Evolutionary conservation across 2,797 vertebrate species (phyloP).

Genomic region (Phalanger gymnotis): DNA sequence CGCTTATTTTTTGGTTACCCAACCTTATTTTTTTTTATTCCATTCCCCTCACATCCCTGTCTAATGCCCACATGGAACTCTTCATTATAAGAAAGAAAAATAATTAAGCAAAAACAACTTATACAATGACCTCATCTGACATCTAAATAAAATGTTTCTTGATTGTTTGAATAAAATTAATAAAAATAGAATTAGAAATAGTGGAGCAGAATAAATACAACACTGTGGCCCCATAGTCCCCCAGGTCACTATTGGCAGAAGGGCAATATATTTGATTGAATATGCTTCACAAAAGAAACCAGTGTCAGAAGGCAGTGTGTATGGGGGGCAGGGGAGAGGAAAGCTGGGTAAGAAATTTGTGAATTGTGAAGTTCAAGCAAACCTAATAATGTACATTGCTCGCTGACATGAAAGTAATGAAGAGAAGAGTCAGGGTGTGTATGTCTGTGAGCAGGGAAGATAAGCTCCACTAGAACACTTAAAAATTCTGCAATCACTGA

Average conservation of each 20-base stretch:
- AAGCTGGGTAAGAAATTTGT: not conserved
- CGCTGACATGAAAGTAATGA: not conserved
- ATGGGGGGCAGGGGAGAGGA: rapidly evolving
- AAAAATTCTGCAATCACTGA: not conserved
- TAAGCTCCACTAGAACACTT: not conserved
- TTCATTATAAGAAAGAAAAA: not conserved
- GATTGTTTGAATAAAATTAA: not conserved
- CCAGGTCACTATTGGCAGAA: not conserved
- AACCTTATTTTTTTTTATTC: no score
- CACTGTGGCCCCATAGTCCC: not conserved
- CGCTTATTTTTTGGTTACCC: not conserved
- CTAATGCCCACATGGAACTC: not conserved
- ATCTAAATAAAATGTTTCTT: not conserved
- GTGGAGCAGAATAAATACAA: not conserved
- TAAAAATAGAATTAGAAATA: not conserved
- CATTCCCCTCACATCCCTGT: no score
- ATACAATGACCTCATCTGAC: not conserved
- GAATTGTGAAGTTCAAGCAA: not conserved
- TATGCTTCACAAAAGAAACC: constrained; percentile 2
- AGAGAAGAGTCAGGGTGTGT: not conserved
- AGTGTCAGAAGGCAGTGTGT: not conserved
- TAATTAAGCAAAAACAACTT: not conserved
- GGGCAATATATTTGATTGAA: not conserved
- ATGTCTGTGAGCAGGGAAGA: not conserved
- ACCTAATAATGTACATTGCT: not conserved